Conservation (phyloP, 2,113 vertebrate species). For the Macrotis lagotis region DNA sequence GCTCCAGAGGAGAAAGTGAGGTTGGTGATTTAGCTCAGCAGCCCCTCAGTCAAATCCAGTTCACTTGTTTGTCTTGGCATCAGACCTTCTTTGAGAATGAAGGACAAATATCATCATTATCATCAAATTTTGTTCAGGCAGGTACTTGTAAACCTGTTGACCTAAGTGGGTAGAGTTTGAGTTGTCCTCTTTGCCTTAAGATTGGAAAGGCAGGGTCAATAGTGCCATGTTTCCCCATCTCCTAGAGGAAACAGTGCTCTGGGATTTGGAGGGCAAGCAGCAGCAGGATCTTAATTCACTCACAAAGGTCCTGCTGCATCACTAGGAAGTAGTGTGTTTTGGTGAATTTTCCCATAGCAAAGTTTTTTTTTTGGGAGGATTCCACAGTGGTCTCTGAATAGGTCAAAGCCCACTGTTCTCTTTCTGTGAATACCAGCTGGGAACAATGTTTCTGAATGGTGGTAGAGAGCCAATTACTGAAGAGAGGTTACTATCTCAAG, state of each 20-base stretch:
- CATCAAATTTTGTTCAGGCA: background rate
- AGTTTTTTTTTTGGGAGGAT: background rate
- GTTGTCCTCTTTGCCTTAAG: background rate
- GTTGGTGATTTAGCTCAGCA: too few relatives aligned
- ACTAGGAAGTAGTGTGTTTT: background rate
- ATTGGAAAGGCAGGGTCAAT: background rate
- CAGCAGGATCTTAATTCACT: background rate
- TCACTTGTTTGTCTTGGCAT: too few relatives aligned
- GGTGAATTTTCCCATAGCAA: background rate
- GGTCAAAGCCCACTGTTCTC: constrained; percentile 68
- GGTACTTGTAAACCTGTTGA: background rate
- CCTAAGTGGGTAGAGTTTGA: background rate
- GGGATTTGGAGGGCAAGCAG: background rate
- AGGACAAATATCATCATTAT: too few relatives aligned
- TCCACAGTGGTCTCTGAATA: background rate
- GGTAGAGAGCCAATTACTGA: background rate
- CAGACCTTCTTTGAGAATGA: too few relatives aligned
- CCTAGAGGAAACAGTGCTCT: background rate
- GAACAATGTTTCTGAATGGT: constrained; percentile 43
- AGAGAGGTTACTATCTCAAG: background rate
- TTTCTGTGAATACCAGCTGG: constrained; percentile 57
- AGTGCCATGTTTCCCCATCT: background rate
- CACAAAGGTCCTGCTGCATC: background rate
- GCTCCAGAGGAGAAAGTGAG: too few relatives aligned
- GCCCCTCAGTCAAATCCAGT: too few relatives aligned